Percentiles rank a stretch among this genome's conserved stretches.
These are phyloP conservation scores for Anthonomus grandis DNA, from an alignment of 1,140 invertebrate genomes.

Conservation along the genomic window DNA sequence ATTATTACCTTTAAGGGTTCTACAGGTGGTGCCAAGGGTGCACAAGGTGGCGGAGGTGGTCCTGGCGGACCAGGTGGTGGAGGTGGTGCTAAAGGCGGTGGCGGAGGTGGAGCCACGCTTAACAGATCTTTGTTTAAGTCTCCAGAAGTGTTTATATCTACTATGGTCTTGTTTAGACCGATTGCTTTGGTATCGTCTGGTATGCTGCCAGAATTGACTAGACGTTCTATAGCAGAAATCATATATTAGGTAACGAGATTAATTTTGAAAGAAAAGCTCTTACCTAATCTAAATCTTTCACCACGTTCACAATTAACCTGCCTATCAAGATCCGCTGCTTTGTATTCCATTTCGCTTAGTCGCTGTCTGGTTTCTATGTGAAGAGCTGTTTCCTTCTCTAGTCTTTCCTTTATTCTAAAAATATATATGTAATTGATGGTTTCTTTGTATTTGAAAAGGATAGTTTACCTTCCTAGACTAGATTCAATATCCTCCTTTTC, in stretches of 20 bases:
- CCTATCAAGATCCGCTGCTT: conserved; percentile 68
- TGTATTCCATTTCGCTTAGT: conserved; percentile 69
- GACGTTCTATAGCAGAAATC: conserved; percentile 62
- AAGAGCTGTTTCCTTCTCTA: conserved; percentile 85
- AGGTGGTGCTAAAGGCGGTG: conserved; percentile 58
- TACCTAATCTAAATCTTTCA: conserved; percentile 68
- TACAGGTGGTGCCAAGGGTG: conserved; percentile 56
- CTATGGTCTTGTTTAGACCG: conserved; percentile 36
- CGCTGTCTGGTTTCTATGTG: conserved; percentile 83
- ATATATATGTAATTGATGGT: neutral
- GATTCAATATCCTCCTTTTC: conserved; percentile 91
- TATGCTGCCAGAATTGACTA: conserved; percentile 83
- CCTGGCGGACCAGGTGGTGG: conserved; percentile 53
- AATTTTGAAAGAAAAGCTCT: neutral
- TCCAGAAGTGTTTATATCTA: conserved; percentile 36
- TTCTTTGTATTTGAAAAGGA: neutral
- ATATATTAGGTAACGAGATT: too few relatives aligned
- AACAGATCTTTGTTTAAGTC: conserved; percentile 49
- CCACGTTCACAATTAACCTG: conserved; percentile 78
- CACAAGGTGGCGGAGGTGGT: conserved; percentile 52
- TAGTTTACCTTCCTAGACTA: conserved; percentile 48
- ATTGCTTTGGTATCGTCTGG: conserved; percentile 87
- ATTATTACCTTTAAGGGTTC: conserved; percentile 50
- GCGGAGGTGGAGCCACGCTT: conserved; percentile 55
- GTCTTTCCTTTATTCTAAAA: conserved; percentile 75